Evolutionary conservation across 2,113 vertebrate genomes (phyloP), one percentile per base, ranked within the genome.

Genomic region (Caranx ignobilis): DNA sequence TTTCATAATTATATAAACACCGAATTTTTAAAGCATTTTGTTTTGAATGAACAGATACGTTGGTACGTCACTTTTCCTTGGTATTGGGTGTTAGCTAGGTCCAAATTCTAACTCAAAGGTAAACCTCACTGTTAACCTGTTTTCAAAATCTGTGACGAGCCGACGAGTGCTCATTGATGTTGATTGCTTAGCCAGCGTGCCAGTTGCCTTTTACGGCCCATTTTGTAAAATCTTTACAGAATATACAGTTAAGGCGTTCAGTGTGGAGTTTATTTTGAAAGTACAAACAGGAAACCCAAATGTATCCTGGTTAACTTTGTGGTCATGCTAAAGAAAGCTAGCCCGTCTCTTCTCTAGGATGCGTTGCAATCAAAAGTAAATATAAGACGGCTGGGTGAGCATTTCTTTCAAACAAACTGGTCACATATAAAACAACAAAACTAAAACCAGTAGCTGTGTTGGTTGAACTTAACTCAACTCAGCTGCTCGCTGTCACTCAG

Each of bases 401-500:
- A 41, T 50, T 26, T 21, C 2, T 4, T 68, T 54, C 2, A 50
- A 34, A 75, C 10, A 32, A 62, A 47, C 0, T 2, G 9, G 4
- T 55, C 71, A 0, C 8, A 19, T 3, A 32, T 21, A 4, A 57
- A 61, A 55, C 5, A n/a, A 19, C 13, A 6, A 55, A 55, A 62
- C 21, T 8, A 26, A 55, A 60, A 26, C 0, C 1, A 0, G 6
- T 5, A 0, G 1, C 12, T 74, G 55, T 31, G 10, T 68, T n/a
- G 18, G 16, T 6, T 82, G 6, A 81, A 86, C 71, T 84, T 79
- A 72, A 41, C 52, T 64, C 31, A 57, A 79, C 80, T 77, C 74
- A 85, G 72, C 74, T 82, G 60, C 64, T 81, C 37, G 12, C 77
- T 69, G 75, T 87, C 75, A 84, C 11, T 79, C 71, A 82, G 11